These are phyloP conservation scores for Lysandra coridon DNA, from an alignment of 2,888 invertebrate genomes.

Conservation along the genomic window DNA sequence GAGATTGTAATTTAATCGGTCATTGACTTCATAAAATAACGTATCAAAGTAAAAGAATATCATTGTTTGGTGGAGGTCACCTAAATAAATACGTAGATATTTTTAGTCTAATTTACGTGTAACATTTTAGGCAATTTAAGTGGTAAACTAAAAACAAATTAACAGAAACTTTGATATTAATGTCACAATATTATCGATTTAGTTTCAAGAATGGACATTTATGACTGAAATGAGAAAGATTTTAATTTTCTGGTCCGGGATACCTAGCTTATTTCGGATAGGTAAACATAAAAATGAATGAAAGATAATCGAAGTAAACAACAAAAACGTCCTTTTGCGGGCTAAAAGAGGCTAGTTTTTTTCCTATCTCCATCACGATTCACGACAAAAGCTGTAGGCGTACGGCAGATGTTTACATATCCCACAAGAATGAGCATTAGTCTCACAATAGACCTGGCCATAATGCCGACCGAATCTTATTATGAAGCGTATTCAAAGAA, in stretches of 20 bases:
- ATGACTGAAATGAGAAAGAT: background rate
- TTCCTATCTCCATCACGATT: constrained; percentile 35
- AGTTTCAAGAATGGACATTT: background rate
- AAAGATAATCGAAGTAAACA: background rate
- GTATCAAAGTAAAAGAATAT: background rate
- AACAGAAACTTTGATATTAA: too few relatives aligned
- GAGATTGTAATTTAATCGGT: constrained; percentile 33
- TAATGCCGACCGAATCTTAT: constrained; percentile 66
- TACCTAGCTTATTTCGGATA: background rate
- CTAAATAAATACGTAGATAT: background rate
- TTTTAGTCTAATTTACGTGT: background rate
- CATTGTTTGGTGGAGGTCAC: background rate
- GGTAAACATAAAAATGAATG: background rate
- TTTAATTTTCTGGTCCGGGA: background rate
- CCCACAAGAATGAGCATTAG: constrained; percentile 57
- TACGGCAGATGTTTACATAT: constrained; percentile 68
- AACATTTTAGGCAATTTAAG: too few relatives aligned
- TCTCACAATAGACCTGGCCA: constrained; percentile 57
- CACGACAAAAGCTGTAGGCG: constrained; percentile 48
- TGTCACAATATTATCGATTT: background rate
- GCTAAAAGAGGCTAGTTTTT: constrained; percentile 13
- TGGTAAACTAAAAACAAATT: too few relatives aligned
- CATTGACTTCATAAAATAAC: background rate
- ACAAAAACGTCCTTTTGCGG: background rate
- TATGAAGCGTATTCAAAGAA: constrained; percentile 48